phyloP scores from a whole-genome alignment of 2,888 invertebrate species.

The Theretra japonica region DNA sequence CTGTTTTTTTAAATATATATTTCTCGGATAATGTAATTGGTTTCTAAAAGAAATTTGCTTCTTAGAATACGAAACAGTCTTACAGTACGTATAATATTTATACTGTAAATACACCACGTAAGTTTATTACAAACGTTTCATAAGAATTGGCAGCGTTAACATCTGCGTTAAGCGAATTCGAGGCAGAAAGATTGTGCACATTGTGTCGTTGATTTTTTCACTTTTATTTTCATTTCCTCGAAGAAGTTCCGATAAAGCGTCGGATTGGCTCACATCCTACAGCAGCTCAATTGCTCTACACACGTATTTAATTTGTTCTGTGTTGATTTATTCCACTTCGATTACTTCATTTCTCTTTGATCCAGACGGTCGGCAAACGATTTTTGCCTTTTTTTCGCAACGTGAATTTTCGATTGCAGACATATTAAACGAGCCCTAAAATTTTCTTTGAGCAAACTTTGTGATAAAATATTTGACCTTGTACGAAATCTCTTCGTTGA shows the following conservation, averaged over 20 bases:
- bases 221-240: slow-evolving; percentile 58
- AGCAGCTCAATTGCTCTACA: slow-evolving; percentile 64
- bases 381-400: slow-evolving; percentile 47
- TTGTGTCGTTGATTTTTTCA: slow-evolving; percentile 54
- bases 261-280: slow-evolving; percentile 58
- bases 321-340: slow-evolving; percentile 73
- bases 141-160: slow-evolving; percentile 50
- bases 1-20: slow-evolving; percentile 7
- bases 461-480: slow-evolving; percentile 21
- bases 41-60: background rate
- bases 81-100: background rate
- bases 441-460: slow-evolving; percentile 29
- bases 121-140: slow-evolving; percentile 17
- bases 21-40: slow-evolving; percentile 21
- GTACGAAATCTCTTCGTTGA: slow-evolving; percentile 10
- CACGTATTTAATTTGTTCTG: slow-evolving; percentile 73
- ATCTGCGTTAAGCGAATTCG: slow-evolving; percentile 53
- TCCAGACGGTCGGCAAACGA: slow-evolving; percentile 55
- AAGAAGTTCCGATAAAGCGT: slow-evolving; percentile 57
- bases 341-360: slow-evolving; percentile 69
- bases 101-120: background rate
- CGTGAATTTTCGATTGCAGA: slow-evolving; percentile 40
- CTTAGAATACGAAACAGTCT: slow-evolving; percentile 10
- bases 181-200: slow-evolving; percentile 49
- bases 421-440: slow-evolving; percentile 34